phyloP scores from a whole-genome alignment of 2,113 vertebrate genomes.

The Parotia lawesii region DNA sequence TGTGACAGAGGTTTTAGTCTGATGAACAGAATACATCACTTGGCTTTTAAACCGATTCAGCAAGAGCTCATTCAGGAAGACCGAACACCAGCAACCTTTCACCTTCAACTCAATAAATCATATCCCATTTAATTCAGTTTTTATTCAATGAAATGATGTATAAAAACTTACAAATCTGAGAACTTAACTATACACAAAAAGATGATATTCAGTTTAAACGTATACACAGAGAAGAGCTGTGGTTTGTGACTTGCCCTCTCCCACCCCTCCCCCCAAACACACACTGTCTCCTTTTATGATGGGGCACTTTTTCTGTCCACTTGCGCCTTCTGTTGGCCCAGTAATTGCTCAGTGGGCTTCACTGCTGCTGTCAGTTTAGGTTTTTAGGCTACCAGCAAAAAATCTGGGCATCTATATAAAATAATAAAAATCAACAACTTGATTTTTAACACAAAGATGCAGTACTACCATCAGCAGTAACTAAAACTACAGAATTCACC shows the following conservation, averaged over 20 bases:
- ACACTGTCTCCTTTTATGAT: conserved; percentile 49
- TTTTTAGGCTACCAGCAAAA: conserved; percentile 59
- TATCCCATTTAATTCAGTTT: conserved; percentile 70
- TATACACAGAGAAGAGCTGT: conserved; percentile 66
- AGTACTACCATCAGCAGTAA: conserved; percentile 44
- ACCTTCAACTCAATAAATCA: conserved; percentile 26
- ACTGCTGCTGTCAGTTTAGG: conserved; percentile 32
- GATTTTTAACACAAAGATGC: conserved; percentile 65
- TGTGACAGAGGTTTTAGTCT: not conserved
- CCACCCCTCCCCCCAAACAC: conserved; percentile 51
- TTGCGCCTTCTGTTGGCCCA: conserved; percentile 35
- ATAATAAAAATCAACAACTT: conserved; percentile 57
- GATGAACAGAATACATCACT: not conserved
- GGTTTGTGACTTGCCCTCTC: conserved; percentile 47
- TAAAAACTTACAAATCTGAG: conserved; percentile 83
- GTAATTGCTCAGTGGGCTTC: conserved; percentile 14
- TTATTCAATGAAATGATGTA: conserved; percentile 83
- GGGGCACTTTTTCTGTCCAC: conserved; percentile 33
- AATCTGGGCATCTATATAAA: conserved; percentile 52
- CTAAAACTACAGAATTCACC: conserved; percentile 34
- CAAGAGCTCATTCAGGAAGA: not conserved
- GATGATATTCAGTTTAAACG: conserved; percentile 70
- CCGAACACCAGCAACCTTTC: not conserved
- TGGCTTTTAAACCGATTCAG: not conserved
- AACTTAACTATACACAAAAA: conserved; percentile 80